A percentile compares a stretch with the other conserved stretches of the same genome.
phyloP scores from a whole-genome alignment of 2,888 invertebrate species.

The Hemicrepidius hirtus region DNA sequence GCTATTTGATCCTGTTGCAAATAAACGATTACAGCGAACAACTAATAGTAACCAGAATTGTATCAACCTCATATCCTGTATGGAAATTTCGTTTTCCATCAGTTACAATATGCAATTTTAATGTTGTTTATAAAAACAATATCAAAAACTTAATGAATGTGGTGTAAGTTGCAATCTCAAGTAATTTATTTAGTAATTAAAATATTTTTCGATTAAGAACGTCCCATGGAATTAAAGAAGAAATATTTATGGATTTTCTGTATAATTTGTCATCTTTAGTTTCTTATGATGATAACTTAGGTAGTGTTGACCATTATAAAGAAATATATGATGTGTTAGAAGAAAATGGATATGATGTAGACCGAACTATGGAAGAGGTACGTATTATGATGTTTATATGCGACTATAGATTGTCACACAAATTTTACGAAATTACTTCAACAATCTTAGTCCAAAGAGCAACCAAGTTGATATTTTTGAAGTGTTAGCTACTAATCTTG shows the following conservation, averaged over 20 bases:
- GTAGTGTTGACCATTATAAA: conserved; percentile 14
- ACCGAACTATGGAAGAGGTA: conserved; percentile 33
- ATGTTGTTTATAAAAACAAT: conserved; percentile 62
- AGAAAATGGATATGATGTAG: conserved; percentile 1
- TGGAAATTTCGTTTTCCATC: conserved; percentile 64
- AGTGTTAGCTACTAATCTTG: no score
- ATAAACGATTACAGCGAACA: conserved; percentile 43
- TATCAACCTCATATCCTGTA: conserved; percentile 64
- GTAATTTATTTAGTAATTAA: not conserved
- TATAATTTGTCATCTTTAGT: conserved; percentile 24
- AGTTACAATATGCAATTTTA: conserved; percentile 67
- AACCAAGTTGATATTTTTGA: no score
- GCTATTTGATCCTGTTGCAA: conserved; percentile 50
- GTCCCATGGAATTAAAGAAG: not conserved
- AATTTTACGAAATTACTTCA: no score
- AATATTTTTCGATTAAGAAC: no score
- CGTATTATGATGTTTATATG: no score
- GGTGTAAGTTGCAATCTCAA: not conserved
- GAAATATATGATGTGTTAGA: conserved; percentile 14
- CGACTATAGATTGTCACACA: no score
- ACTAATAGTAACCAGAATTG: conserved; percentile 59
- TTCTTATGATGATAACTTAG: conserved; percentile 4
- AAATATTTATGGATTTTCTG: conserved; percentile 26
- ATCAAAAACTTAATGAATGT: not conserved
- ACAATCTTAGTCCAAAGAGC: no score